Evolutionary conservation across 2,888 invertebrate genomes (phyloP).

Genomic region (Cheilosia vulpina): DNA sequence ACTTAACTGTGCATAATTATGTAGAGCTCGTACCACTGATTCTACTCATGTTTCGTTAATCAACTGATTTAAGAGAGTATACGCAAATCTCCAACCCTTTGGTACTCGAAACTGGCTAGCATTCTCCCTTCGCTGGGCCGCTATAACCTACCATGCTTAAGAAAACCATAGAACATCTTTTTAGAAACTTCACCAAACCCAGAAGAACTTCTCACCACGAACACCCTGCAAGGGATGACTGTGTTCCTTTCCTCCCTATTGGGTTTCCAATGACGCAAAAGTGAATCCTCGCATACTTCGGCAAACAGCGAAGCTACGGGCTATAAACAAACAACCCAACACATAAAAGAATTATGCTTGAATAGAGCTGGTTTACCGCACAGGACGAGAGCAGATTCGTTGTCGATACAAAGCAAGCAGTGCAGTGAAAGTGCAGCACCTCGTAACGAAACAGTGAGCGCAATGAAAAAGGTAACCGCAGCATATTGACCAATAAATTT

Average conservation of each 20-base stretch:
- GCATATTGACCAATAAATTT: conserved; percentile 2
- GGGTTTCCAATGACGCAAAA: conserved; percentile 60
- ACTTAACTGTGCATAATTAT: too few relatives aligned
- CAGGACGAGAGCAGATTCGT: conserved; percentile 40
- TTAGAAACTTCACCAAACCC: conserved; percentile 56
- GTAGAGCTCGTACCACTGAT: too few relatives aligned
- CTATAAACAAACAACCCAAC: conserved; percentile 70
- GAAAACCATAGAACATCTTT: background rate
- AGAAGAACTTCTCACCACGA: conserved; percentile 65
- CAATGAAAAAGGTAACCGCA: conserved; percentile 65
- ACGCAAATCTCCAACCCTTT: background rate
- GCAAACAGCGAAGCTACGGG: conserved; percentile 40
- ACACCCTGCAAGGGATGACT: conserved; percentile 35
- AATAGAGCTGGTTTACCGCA: conserved; percentile 55
- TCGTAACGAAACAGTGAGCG: conserved; percentile 22
- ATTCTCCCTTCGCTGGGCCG: background rate
- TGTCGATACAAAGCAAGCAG: conserved; percentile 28
- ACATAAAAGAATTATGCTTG: conserved; percentile 64
- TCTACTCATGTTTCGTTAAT: background rate
- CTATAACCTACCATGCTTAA: conserved; percentile 3
- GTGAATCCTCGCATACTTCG: conserved; percentile 60
- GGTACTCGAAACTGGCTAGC: background rate
- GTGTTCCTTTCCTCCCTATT: conserved; percentile 17
- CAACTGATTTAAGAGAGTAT: background rate
- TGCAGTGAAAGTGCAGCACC: conserved; percentile 63